Evolutionary conservation across 2,888 invertebrate genomes (phyloP), one percentile per base, ranked within the genome.

Genomic region (Polydrusus pterygomalis): DNA sequence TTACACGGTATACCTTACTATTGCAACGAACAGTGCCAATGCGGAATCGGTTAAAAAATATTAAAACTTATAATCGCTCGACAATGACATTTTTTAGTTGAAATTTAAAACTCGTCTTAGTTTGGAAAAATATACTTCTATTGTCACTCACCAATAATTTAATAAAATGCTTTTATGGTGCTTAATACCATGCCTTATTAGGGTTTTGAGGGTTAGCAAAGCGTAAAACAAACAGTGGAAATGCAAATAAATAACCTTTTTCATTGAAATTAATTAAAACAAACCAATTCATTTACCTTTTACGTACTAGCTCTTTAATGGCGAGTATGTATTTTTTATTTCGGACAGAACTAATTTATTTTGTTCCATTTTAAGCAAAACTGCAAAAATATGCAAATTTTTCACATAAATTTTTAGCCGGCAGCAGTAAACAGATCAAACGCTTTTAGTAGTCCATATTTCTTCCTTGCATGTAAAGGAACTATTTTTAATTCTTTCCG

Each of bases 381-480:
- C 71, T 76, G 76, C 76, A 45, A 76, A 76, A 76, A 72, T 64
- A 76, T 76, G 76, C 76, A 76, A 76, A 76, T 76, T 71, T 65
- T 45, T 18, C 69, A 40, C 76, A 76, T 76, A 76, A 76, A 76
- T 76, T 69, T 56, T 51, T 72, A 63, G 63, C 40, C 62, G 17
- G 63, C 15, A 56, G 76, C 69, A 62, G 68, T 76, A 76, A 76
- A 76, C 72, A 76, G 71, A 76, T 76, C 76, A 76, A 76, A 76
- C 43, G 76, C 72, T 76, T 76, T 76, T 76, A 72, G 67, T 67
- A 76, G 76, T 76, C 68, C 69, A 76, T 77, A 73, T 65, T 65
- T 77, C 74, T 77, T 70, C 58, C 47, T 77, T 43, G 77, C 77
- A 77, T 77, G 77, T 74, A 67, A 74, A 65, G 71, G 67, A 65